Percentiles rank a stretch among this genome's conserved stretches.
Conservation (phyloP, 2,888 invertebrate genomes). For the Sphaerophoria rueppellii region DNA sequence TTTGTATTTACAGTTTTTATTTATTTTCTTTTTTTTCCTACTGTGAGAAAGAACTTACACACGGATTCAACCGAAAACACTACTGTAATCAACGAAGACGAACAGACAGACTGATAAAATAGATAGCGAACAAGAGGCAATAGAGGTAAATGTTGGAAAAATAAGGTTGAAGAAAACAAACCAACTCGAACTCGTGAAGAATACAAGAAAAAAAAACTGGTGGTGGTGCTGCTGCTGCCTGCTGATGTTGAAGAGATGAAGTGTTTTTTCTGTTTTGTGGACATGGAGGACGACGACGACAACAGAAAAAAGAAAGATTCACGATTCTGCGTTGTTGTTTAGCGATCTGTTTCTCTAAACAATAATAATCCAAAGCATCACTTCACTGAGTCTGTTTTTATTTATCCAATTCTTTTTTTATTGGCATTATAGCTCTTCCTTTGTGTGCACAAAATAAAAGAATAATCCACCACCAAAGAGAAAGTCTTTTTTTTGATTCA, state of each 20-base stretch:
- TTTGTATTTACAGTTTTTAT: constrained; percentile 8
- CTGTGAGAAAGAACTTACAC: constrained; percentile 10
- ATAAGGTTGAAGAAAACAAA: constrained; percentile 37
- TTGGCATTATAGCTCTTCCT: constrained; percentile 1
- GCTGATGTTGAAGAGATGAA: background rate
- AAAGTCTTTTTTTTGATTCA: constrained; percentile 48
- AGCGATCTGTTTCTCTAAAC: background rate
- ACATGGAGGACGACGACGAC: constrained; percentile 2
- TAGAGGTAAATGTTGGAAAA: constrained; percentile 17
- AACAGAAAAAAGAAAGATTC: background rate
- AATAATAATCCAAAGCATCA: constrained; percentile 17
- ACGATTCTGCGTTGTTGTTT: constrained; percentile 37
- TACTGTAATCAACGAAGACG: constrained; percentile 40
- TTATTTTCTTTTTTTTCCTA: constrained; percentile 9
- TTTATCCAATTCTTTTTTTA: constrained; percentile 17
- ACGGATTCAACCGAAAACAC: constrained; percentile 10
- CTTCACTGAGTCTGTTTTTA: constrained; percentile 16
- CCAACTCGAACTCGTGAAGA: constrained; percentile 1
- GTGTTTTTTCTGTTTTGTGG: background rate
- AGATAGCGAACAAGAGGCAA: constrained; percentile 4
- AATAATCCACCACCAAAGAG: constrained; percentile 56
- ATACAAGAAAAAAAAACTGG: background rate
- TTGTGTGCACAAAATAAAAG: constrained; percentile 19
- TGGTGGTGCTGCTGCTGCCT: background rate
- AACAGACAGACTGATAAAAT: constrained; percentile 31